Base-by-base conservation (phyloP, 2,888 invertebrate genomes). In the Drosophila maculinotata region DNA sequence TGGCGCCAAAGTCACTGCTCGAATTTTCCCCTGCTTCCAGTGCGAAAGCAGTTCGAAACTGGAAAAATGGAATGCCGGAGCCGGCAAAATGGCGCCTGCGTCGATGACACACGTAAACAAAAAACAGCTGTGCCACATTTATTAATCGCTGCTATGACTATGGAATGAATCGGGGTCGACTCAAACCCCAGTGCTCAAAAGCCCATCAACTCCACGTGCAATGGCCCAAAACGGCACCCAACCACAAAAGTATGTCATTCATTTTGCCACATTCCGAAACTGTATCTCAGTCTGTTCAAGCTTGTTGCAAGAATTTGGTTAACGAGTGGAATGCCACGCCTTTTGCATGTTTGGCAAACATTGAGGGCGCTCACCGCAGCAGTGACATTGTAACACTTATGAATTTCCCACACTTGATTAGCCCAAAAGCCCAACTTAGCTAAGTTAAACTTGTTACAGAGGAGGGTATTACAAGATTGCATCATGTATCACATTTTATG, bases 41-140 rank as follows among this genome's bases (percentile, higher is more conserved):
- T 56, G 56, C 57, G 64, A 74, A 44, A 7, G 17, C n/a, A 8
- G 17, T 44, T 45, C 17, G 44, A 9, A 71, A 51, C 60, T 77
- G 81, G 80, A 78, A 72, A 7, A 10, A 17, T 31, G 60, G 33
- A 58, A 67, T 7, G 17, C 8, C 7, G 12, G 10, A 67, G 69
- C 82, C 83, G 79, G 83, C 62, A 42, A 39, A 66, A 62, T 51
- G 49, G 53, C 82, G 85, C 82, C 63, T 81, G 82, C 82, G 82
- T 66, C 6, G 12, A 9, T 1, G 1, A n/a, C 6, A 15, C 8
- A 28, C 26, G 77, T 84, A 81, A 82, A 84, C 82, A 82, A 72
- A 68, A 36, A 33, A 44, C 82, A 82, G 82, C 82, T 82, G 82
- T 52, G 56, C 25, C 66, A 35, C 12, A 44, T 53, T 42, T 49